phyloP scores from a whole-genome alignment of 2,797 vertebrate species.

The Jordanella pulchra region DNA sequence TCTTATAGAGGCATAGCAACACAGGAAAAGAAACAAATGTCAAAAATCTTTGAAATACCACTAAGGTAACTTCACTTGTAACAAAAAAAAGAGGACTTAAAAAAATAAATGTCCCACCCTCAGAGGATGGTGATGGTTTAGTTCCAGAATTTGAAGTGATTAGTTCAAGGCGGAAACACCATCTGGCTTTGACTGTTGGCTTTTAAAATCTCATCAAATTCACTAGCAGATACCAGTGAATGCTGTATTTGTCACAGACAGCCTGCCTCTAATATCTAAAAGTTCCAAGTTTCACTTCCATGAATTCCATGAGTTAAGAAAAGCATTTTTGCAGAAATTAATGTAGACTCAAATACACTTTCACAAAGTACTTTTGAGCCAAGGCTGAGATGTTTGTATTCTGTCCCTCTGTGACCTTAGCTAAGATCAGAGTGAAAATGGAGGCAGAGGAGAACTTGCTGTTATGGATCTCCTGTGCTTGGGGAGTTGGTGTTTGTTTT shows the following conservation, averaged over 20 bases:
- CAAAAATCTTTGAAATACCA: not conserved
- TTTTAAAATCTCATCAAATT: not conserved
- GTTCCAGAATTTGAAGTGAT: not conserved
- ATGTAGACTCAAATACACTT: not conserved
- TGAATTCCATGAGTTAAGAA: not conserved
- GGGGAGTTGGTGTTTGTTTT: too few relatives aligned
- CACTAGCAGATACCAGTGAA: not conserved
- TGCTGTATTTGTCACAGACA: not conserved
- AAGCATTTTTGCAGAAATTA: slow-evolving; percentile 2
- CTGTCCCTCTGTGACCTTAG: not conserved
- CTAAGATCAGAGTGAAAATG: not conserved
- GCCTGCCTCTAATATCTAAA: not conserved
- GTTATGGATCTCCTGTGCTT: too few relatives aligned
- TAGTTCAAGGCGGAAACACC: not conserved
- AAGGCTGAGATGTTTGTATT: slow-evolving; percentile 3
- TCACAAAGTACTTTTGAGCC: not conserved
- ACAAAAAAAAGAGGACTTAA: not conserved
- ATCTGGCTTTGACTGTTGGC: not conserved
- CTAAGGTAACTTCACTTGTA: not conserved
- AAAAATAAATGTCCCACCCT: not conserved
- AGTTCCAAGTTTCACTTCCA: not conserved
- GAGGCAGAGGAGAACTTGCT: not conserved
- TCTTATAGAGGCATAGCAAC: not conserved
- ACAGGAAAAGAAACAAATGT: not conserved
- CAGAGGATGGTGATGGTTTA: not conserved